phyloP scores from a whole-genome alignment of 2,113 vertebrate genomes.

The Eleginops maclovinus region DNA sequence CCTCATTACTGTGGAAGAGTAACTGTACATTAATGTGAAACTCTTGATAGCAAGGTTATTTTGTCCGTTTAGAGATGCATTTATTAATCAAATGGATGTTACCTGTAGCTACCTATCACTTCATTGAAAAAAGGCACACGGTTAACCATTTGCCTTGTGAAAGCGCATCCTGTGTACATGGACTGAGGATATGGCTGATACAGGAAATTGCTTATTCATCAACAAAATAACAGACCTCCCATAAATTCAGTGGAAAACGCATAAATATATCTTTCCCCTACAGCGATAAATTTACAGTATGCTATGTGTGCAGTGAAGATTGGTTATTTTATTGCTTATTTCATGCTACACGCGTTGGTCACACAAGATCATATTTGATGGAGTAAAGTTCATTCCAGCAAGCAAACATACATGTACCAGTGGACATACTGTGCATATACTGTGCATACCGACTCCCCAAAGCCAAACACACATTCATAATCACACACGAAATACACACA shows the following conservation, averaged over 20 bases:
- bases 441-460: not conserved
- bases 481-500: conserved; percentile 19
- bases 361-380: conserved; percentile 30
- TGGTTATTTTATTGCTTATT: conserved; percentile 17
- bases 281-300: not conserved
- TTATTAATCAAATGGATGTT: too few relatives aligned
- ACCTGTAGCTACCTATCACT: too few relatives aligned
- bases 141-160: not conserved
- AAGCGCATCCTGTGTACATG: conserved; percentile 4
- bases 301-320: not conserved
- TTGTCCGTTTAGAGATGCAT: too few relatives aligned
- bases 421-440: too few relatives aligned
- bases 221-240: not conserved
- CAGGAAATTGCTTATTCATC: conserved; percentile 15
- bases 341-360: conserved; percentile 8
- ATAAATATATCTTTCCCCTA: not conserved
- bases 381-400: conserved; percentile 43
- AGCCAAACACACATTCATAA: not conserved
- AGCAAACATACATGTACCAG: conserved; percentile 29
- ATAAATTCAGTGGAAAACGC: conserved; percentile 21
- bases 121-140: not conserved
- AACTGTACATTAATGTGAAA: too few relatives aligned
- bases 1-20: too few relatives aligned
- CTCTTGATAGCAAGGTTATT: too few relatives aligned
- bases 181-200: not conserved